phyloP scores from a whole-genome alignment of 2,888 invertebrate genomes.

The Colostygia pectinataria region DNA sequence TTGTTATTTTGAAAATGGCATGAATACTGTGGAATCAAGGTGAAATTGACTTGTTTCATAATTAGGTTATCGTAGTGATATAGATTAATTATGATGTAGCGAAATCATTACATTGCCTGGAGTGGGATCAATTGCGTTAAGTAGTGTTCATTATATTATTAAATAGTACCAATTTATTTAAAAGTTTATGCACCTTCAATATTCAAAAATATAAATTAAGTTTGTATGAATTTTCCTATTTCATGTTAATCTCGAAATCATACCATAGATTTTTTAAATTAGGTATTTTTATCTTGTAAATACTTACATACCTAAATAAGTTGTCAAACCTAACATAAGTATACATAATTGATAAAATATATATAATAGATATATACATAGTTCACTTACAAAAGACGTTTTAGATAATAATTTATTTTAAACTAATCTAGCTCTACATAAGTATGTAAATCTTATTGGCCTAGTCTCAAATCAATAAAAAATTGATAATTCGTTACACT shows the following conservation, averaged over 20 bases:
- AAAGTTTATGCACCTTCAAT: slow-evolving; percentile 15
- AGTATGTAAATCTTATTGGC: slow-evolving; percentile 39
- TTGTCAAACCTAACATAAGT: no score
- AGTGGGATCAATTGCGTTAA: slow-evolving; percentile 80
- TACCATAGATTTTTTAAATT: no score
- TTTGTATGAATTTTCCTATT: no score
- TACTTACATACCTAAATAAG: no score
- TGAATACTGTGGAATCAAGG: slow-evolving; percentile 28
- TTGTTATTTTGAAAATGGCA: slow-evolving; percentile 42
- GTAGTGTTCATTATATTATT: slow-evolving; percentile 51
- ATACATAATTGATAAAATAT: no score
- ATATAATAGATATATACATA: no score
- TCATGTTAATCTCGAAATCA: no score
- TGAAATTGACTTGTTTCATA: slow-evolving; percentile 30
- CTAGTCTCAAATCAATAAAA: slow-evolving; percentile 55
- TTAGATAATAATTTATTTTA: no score
- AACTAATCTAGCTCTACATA: no score
- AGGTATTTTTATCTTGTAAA: no score
- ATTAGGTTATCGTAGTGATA: slow-evolving; percentile 28
- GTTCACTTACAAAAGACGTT: no score
- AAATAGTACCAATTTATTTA: slow-evolving; percentile 9
- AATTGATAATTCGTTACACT: slow-evolving; percentile 54
- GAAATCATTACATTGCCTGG: slow-evolving; percentile 71
- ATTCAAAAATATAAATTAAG: no score
- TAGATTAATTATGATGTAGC: slow-evolving; percentile 27